Conservation (phyloP, 2,888 invertebrate species). For the Malacosoma neustria region DNA sequence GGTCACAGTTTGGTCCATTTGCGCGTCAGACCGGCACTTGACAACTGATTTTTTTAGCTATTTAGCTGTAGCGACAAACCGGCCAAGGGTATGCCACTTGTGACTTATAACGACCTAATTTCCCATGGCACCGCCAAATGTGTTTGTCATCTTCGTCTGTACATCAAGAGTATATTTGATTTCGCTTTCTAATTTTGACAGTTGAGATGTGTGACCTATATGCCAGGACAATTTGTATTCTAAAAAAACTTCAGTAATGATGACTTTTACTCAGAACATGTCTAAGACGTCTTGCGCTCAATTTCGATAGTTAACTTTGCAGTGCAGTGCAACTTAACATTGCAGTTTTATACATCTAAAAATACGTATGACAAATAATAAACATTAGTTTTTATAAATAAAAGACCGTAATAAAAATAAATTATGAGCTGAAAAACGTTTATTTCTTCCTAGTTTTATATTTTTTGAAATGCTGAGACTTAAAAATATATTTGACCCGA, state of each 20-base stretch:
- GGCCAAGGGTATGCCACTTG: conserved; percentile 48
- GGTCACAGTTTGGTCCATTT: conserved; percentile 43
- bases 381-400: no score
- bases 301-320: no score
- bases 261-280: no score
- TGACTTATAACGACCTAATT: conserved; percentile 21
- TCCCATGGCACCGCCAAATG: conserved; percentile 10
- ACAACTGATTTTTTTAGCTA: conserved; percentile 29
- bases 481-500: not conserved
- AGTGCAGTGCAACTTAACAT: no score
- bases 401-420: no score
- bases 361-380: no score
- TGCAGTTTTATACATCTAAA: no score
- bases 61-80: conserved; percentile 37
- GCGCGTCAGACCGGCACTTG: conserved; percentile 44
- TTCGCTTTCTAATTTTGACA: not conserved
- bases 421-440: no score
- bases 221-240: not conserved
- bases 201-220: not conserved
- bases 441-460: no score
- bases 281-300: no score
- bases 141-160: not conserved
- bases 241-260: no score
- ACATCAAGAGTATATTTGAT: not conserved
- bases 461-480: no score